Evolutionary conservation across 2,888 invertebrate genomes (phyloP).

Genomic region (Yponomeuta malinellus): DNA sequence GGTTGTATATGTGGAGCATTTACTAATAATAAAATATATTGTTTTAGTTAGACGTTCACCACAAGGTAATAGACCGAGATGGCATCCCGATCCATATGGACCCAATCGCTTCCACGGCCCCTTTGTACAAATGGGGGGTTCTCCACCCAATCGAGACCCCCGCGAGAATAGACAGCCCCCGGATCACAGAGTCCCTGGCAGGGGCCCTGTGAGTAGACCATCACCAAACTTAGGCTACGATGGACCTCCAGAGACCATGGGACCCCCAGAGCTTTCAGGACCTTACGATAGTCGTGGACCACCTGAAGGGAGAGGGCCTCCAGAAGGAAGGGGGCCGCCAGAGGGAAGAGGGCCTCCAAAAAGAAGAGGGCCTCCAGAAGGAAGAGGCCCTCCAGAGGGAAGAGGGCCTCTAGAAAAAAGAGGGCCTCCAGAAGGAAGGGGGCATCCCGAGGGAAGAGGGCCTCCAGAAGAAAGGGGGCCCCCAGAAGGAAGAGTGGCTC

Average conservation of each 20-base stretch:
- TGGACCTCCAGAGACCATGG: neutral
- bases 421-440: constrained; percentile 22
- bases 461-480: constrained; percentile 14
- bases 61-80: constrained; percentile 9
- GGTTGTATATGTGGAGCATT: too few species aligned
- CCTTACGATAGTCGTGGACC: neutral
- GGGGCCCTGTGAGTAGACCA: constrained; percentile 3
- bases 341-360: constrained; percentile 19
- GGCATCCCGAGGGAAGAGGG: constrained; percentile 17
- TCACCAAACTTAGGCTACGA: neutral
- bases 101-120: constrained; percentile 19
- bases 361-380: constrained; percentile 16
- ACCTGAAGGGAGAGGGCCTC: constrained; percentile 7
- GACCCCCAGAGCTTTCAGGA: neutral
- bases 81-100: constrained; percentile 8
- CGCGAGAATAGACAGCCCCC: constrained; percentile 4
- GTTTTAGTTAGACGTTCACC: constrained; percentile 16
- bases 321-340: constrained; percentile 21
- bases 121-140: constrained; percentile 15
- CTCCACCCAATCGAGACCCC: neutral
- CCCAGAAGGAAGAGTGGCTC: constrained; percentile 19
- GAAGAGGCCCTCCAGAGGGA: constrained; percentile 4
- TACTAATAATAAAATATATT: neutral
- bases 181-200: constrained; percentile 17
- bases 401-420: constrained; percentile 17